These are phyloP conservation scores for Neofelis nebulosa DNA, from an alignment of 2,113 vertebrate genomes.

Conservation along the genomic window DNA sequence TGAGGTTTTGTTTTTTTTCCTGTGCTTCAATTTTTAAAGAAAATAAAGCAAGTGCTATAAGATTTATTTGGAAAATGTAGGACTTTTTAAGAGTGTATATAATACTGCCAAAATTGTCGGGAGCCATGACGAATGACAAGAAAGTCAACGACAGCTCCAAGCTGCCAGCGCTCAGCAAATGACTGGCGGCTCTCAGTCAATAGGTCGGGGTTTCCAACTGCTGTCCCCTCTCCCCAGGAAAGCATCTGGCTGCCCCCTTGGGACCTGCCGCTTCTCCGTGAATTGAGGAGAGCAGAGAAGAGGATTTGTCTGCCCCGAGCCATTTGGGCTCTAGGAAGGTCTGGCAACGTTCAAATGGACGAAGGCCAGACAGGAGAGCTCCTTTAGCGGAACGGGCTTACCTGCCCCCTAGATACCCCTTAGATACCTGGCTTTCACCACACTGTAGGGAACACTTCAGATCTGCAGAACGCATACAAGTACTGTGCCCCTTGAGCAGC, in stretches of 20 bases:
- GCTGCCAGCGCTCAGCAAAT: background rate
- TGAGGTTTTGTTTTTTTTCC: background rate
- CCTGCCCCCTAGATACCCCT: background rate
- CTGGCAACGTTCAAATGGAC: background rate
- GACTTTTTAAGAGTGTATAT: background rate
- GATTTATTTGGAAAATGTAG: background rate
- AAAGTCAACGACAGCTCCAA: accelerated
- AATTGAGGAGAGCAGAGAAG: background rate
- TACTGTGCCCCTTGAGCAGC: accelerated
- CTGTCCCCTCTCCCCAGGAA: background rate
- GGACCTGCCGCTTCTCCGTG: background rate
- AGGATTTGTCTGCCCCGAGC: background rate
- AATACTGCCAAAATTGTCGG: background rate
- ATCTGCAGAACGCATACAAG: accelerated
- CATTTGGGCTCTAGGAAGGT: background rate
- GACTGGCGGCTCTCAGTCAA: background rate
- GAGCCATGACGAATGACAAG: background rate
- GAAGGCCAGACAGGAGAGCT: background rate
- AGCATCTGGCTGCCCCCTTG: background rate
- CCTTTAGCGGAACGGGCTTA: too few relatives aligned
- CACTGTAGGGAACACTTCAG: background rate
- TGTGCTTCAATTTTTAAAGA: background rate
- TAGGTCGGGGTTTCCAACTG: background rate
- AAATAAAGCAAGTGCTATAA: background rate
- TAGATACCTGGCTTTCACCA: background rate